These are phyloP conservation scores for Sebastes iracundus DNA, from an alignment of 2,797 vertebrate genomes.

Conservation along the genomic window DNA sequence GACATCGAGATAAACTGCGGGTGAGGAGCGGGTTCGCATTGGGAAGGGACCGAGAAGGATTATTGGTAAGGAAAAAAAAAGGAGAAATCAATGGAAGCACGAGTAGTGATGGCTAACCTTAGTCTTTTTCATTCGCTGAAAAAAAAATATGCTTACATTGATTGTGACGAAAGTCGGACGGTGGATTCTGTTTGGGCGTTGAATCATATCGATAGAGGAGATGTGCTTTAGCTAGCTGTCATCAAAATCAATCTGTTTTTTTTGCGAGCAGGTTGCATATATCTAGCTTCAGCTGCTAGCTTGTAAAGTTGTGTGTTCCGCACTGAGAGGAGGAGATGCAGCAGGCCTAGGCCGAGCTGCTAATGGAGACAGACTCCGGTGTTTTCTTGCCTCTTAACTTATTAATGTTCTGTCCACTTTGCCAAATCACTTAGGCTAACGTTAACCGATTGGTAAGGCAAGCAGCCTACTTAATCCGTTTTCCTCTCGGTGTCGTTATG, in stretches of 20 bases:
- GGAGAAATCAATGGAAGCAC: slow-evolving; percentile 77
- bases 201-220: rapidly evolving
- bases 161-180: background rate
- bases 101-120: slow-evolving; percentile 56
- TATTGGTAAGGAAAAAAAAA: slow-evolving; percentile 84
- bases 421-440: slow-evolving; percentile 54
- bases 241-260: slow-evolving; percentile 20
- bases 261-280: slow-evolving; percentile 32
- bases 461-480: background rate
- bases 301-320: slow-evolving; percentile 77
- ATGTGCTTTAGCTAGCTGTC: slow-evolving; percentile 24
- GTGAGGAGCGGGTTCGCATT: slow-evolving; percentile 85
- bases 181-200: background rate
- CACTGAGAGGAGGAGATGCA: slow-evolving; percentile 42
- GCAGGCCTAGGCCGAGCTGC: slow-evolving; percentile 71
- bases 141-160: background rate
- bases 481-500: background rate
- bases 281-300: slow-evolving; percentile 62
- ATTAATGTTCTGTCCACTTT: slow-evolving; percentile 65
- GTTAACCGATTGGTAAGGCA: slow-evolving; percentile 52
- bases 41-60: slow-evolving; percentile 87
- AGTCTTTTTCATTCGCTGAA: slow-evolving; percentile 40
- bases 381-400: slow-evolving; percentile 70
- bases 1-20: slow-evolving; percentile 61
- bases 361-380: slow-evolving; percentile 43